Percentiles rank a stretch among this genome's conserved stretches.
These are phyloP conservation scores for Tanytarsus gracilentus DNA, from an alignment of 2,888 invertebrate species.

Conservation along the genomic window DNA sequence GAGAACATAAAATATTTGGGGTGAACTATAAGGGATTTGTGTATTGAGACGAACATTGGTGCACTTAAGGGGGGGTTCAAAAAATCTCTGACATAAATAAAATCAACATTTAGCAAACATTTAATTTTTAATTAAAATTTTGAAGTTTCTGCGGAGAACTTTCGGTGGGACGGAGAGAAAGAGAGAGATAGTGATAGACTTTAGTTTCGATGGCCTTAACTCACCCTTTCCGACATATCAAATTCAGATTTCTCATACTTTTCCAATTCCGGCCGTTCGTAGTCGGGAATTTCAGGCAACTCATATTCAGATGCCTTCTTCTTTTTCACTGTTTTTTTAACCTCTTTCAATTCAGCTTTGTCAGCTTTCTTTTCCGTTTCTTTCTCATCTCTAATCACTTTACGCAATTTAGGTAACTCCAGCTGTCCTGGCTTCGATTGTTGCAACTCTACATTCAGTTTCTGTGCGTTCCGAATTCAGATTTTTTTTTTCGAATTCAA, in stretches of 20 bases:
- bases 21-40: too few species aligned
- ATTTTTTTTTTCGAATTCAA: background rate
- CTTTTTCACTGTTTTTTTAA: conserved; percentile 38
- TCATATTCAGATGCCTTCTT: conserved; percentile 47
- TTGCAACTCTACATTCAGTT: conserved; percentile 18
- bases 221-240: conserved; percentile 46
- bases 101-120: too few species aligned
- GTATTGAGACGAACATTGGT: too few species aligned
- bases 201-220: background rate
- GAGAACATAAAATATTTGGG: too few species aligned
- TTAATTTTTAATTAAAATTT: too few species aligned
- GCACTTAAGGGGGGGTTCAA: too few species aligned
- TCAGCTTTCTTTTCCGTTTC: conserved; percentile 32
- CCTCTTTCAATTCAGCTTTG: conserved; percentile 31
- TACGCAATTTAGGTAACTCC: conserved; percentile 40
- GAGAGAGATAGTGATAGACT: background rate
- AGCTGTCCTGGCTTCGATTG: conserved; percentile 23
- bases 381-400: conserved; percentile 33
- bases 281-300: conserved; percentile 58
- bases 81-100: too few species aligned
- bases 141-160: too few species aligned
- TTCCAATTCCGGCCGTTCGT: conserved; percentile 65
- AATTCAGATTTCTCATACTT: conserved; percentile 54
- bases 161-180: too few species aligned
- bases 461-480: too few species aligned